Base-by-base conservation (phyloP, 2,113 vertebrate species). In the Butorides virescens region DNA sequence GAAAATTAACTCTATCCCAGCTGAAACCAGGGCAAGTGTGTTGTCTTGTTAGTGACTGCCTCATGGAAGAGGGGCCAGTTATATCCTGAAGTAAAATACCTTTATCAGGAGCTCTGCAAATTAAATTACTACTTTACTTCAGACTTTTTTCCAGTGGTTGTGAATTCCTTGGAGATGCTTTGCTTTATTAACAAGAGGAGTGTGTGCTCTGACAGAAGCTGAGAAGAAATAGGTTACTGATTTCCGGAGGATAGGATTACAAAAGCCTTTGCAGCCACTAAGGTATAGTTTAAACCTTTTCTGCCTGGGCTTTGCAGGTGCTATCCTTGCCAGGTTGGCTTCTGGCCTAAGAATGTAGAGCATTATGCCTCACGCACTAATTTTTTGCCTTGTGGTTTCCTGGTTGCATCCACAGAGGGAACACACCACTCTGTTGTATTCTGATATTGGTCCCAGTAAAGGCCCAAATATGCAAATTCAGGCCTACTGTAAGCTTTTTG, bases 81-180 rank as follows among this genome's bases (percentile, higher is more conserved):
- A 1, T 49, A 67, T 55, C 39, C n/a, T 61, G 55, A 59, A 81
- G 44, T n/a, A 63, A 86, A 84, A 66, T 27, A 25, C 30, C 37
- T 87, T 84, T 62, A 39, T 42, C 7, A 37, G 46, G 25, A 75
- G 46, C 44, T 90, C 47, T 75, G n/a, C 36, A 85, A 84, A 78
- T 63, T 59, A 84, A 92, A 67, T 75, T 63, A 7, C 27, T 94
- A 22, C 27, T 86, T 80, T 53, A 47, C 6, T 12, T 68, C 29
- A 74, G 62, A 71, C n/a, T 37, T 74, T 67, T 83, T 91, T 71
- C 56, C 70, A 67, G 23, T 68, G 70, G 30, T 39, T 85, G 73
- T 47, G 39, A 90, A 92, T 95, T 94, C 87, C 91, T 92, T 73
- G 22, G 80, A 81, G 91, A 44, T 72, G 61, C 34, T 89, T 85